Evolutionary conservation across 2,113 vertebrate genomes (phyloP).

Genomic region (Falco punctatus): DNA sequence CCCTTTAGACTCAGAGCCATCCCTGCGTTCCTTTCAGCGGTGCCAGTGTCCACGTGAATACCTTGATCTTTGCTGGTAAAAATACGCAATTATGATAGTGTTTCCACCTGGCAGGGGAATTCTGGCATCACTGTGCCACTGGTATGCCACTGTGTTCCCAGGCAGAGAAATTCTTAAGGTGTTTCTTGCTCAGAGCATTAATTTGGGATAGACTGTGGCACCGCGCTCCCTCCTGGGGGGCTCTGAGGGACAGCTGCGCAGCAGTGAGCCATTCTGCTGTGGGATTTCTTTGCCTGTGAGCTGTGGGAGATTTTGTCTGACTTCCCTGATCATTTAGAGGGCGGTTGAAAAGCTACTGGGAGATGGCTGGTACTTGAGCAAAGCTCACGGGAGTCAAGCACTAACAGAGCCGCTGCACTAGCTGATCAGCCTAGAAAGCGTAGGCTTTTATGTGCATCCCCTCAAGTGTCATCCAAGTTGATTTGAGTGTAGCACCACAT

Average conservation of each 20-base stretch:
- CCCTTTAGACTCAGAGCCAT: not conserved
- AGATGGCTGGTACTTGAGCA: not conserved
- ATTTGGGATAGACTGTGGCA: not conserved
- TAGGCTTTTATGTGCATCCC: not conserved
- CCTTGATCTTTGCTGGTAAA: not conserved
- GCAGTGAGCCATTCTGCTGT: not conserved
- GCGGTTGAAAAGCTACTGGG: not conserved
- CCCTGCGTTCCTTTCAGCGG: not conserved
- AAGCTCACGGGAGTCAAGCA: not conserved
- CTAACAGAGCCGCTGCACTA: not conserved
- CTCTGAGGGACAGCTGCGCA: not conserved
- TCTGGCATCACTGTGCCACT: not conserved
- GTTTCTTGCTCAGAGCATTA: not conserved
- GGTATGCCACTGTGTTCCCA: not conserved
- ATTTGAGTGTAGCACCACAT: not conserved
- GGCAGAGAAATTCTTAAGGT: not conserved
- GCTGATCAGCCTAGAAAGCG: not conserved
- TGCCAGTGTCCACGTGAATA: not conserved
- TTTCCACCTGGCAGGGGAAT: not conserved
- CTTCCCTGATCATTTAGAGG: not conserved
- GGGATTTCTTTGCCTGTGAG: not conserved
- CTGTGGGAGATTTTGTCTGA: not conserved
- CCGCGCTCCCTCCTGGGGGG: fast-evolving
- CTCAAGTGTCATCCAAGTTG: not conserved
- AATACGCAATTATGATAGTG: not conserved